Base-by-base conservation (phyloP, 1,140 invertebrate genomes). In the Drosophila nebulosa region DNA sequence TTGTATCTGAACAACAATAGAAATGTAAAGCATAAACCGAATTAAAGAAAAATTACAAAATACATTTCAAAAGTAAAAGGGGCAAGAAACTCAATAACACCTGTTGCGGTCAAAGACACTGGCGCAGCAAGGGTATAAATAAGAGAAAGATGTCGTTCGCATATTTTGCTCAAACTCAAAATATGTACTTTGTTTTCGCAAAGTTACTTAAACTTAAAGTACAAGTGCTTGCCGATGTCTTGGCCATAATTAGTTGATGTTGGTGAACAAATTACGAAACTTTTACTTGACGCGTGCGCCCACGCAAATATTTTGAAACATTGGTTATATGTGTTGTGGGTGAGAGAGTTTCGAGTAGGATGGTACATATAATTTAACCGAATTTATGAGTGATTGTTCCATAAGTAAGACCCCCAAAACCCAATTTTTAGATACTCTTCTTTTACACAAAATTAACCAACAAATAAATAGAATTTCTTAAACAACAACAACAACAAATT, bases 301-400 rank as follows among this genome's bases (percentile, higher is more conserved):
- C 60, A 64, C 76, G 42, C 62, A 69, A 30, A 35, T 32, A 26
- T 52, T 62, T 32, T 10, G 30, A 55, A n/a, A 16, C 10, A 26
- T 21, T 56, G 53, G 16, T 14, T 10, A 26, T 58, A 30, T 30
- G 52, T 14, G 16, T 14, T 10, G 53, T 58, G 39, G 42, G 52
- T 14, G 39, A 26, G 27, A 18, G 10, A 51, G 36, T 18, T 18
- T 18, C 6, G 9, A n/a, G 16, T 46, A 4, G 39, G 39, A 46
- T 63, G 42, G 72, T 62, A 74, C 61, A 68, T 69, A 68, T 69
- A 76, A 70, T 76, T 76, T 76, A 65, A 76, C 74, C 65, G 30
- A 76, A 76, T 69, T 76, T 64, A 68, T 76, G 65, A 76, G 59
- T 69, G 73, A 76, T 76, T 76, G 69, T 65, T 74, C 59, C 71